Evolutionary conservation across 2,888 invertebrate genomes (phyloP), one percentile per base, ranked within the genome.

Genomic region (Synergus laeviventris): DNA sequence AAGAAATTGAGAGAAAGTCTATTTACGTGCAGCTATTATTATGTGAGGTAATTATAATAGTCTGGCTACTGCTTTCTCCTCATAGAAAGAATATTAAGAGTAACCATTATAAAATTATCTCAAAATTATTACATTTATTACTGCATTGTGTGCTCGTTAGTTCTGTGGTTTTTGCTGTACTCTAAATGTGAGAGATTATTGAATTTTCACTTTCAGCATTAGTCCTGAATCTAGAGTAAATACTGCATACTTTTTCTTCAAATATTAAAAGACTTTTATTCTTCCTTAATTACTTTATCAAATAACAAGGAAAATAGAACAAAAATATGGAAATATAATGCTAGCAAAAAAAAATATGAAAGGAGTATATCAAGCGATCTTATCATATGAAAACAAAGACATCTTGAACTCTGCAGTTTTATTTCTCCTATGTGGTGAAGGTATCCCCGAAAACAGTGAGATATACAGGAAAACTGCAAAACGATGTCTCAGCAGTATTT

Each of bases 401-500:
- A 54, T 70, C 49, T 54, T n/a, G 24, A 70, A 12, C n/a, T 49
- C 24, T 18, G 24, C 70, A 49, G 31, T 70, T 70, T 70, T 70
- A 70, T 70, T 49, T 49, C 9, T 24, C 11, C 18, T 31, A 31
- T 31, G 5, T 14, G 42, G 21, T 3, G 42, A 42, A 42, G 24
- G 49, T 49, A 70, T 66, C 31, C 49, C 49, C 70, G 70, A 70
- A 70, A 70, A 70, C 49, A 70, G 70, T n/a, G n/a, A 49, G 18
- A 70, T 49, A 31, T 18, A 45, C 36, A 24, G 70, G 36, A 70
- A 49, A 70, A 70, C 36, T 49, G 49, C 36, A 18, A 36, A 70
- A 70, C 49, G 70, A 70, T 70, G 70, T 49, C 49, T 70, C 70
- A 70, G 70, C 70, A 70, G 49, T 70, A 70, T 70, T 70, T 49